These are phyloP conservation scores for Fissipunctia ypsillon DNA, from an alignment of 2,888 invertebrate genomes.

Conservation along the genomic window DNA sequence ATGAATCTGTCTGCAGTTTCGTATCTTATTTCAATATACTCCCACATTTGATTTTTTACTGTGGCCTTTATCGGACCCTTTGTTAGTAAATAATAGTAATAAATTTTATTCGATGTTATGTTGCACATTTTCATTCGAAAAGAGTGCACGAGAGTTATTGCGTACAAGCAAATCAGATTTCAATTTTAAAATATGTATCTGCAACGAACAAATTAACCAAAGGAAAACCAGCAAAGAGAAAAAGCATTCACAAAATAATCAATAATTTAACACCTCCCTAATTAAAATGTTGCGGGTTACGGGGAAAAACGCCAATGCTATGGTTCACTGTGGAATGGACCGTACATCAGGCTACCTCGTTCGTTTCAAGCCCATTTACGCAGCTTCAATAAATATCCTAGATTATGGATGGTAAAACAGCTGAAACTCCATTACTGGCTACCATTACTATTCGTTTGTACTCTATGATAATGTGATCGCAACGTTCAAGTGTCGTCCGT, in stretches of 20 bases:
- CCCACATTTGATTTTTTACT: conserved; percentile 42
- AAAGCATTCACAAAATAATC: background rate
- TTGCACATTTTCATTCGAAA: background rate
- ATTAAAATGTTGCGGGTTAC: background rate
- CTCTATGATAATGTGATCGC: background rate
- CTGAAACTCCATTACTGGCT: conserved; percentile 3
- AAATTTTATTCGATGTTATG: conserved; percentile 24
- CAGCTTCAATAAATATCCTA: background rate
- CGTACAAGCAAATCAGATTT: background rate
- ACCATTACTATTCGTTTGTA: background rate
- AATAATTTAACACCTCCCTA: background rate
- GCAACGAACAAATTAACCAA: background rate
- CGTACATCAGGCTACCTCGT: too few species aligned
- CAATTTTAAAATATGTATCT: background rate
- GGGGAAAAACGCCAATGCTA: background rate
- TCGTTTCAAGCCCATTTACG: background rate
- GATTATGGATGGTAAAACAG: background rate
- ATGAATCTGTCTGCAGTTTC: conserved; percentile 55
- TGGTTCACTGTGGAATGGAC: background rate
- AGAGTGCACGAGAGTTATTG: background rate
- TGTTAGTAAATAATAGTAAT: conserved; percentile 44
- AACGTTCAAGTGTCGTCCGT: background rate
- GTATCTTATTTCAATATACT: conserved; percentile 51
- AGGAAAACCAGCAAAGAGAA: background rate
- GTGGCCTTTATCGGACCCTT: conserved; percentile 36